Evolutionary conservation across 2,888 invertebrate genomes (phyloP).

Genomic region (Eupithecia tripunctaria): DNA sequence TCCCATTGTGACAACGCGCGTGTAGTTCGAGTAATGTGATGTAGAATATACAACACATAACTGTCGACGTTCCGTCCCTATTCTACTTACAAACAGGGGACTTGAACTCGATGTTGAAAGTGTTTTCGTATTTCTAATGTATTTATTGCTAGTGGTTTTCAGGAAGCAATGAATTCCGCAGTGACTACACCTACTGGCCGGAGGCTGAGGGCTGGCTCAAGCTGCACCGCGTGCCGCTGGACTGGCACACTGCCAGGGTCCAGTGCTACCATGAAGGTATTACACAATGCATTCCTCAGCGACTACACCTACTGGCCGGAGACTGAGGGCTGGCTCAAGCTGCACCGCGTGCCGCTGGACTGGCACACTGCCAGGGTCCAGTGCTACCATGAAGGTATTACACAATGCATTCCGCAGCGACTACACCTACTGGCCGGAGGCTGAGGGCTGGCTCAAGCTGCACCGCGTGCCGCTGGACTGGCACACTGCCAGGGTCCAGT

Average conservation of each 20-base stretch:
- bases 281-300: background rate
- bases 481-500: conserved; percentile 50
- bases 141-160: too few species aligned
- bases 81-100: too few species aligned
- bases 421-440: background rate
- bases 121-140: too few species aligned
- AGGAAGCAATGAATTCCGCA: too few species aligned
- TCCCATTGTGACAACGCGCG: too few species aligned
- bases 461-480: conserved; percentile 52
- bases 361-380: conserved; percentile 51
- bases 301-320: conserved; percentile 11
- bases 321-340: conserved; percentile 50
- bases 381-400: conserved; percentile 39
- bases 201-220: too few species aligned
- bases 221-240: conserved; percentile 50
- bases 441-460: conserved; percentile 16
- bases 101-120: too few species aligned
- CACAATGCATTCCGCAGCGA: background rate
- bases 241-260: conserved; percentile 51
- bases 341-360: conserved; percentile 50
- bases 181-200: background rate
- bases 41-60: too few species aligned
- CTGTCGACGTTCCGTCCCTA: too few species aligned
- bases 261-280: conserved; percentile 40
- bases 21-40: too few species aligned